Evolutionary conservation across 1,140 invertebrate species (phyloP).

Genomic region (Galleria mellonella): DNA sequence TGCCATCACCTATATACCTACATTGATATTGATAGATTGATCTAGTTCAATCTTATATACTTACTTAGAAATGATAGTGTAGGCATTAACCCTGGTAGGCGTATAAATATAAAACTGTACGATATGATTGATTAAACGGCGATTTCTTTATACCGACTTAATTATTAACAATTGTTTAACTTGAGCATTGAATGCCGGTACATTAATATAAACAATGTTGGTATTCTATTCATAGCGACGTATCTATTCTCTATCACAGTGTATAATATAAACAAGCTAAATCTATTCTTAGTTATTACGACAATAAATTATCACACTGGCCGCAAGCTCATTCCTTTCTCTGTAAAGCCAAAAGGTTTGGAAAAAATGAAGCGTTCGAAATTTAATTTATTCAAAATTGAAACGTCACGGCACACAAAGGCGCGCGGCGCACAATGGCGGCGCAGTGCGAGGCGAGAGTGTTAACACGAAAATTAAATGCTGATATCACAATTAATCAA

Average conservation of each 20-base stretch:
- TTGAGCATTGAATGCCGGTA: background rate
- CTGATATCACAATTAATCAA: slow-evolving; percentile 74
- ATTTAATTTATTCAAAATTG: slow-evolving; percentile 75
- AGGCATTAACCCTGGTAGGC: too few relatives aligned
- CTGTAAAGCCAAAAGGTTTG: slow-evolving; percentile 39
- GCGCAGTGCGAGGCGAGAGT: slow-evolving; percentile 33
- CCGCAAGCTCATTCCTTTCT: slow-evolving; percentile 48
- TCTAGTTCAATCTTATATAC: too few relatives aligned
- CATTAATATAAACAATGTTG: too few relatives aligned
- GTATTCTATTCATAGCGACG: background rate
- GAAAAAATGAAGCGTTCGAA: slow-evolving; percentile 72
- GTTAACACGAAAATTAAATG: slow-evolving; percentile 74
- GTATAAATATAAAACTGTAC: too few relatives aligned
- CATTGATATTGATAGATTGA: too few relatives aligned
- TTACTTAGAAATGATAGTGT: too few relatives aligned
- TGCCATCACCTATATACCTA: too few relatives aligned
- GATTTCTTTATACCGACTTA: slow-evolving; percentile 3
- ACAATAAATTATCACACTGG: slow-evolving; percentile 65
- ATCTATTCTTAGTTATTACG: slow-evolving; percentile 55
- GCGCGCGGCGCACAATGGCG: slow-evolving; percentile 53
- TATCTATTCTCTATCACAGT: slow-evolving; percentile 1
- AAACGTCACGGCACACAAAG: slow-evolving; percentile 69
- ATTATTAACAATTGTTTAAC: slow-evolving; percentile 1
- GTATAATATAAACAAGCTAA: slow-evolving; percentile 25
- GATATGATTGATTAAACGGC: background rate